Base-by-base conservation (phyloP, 2,797 vertebrate genomes). In the Gobionotothen gibberifrons region DNA sequence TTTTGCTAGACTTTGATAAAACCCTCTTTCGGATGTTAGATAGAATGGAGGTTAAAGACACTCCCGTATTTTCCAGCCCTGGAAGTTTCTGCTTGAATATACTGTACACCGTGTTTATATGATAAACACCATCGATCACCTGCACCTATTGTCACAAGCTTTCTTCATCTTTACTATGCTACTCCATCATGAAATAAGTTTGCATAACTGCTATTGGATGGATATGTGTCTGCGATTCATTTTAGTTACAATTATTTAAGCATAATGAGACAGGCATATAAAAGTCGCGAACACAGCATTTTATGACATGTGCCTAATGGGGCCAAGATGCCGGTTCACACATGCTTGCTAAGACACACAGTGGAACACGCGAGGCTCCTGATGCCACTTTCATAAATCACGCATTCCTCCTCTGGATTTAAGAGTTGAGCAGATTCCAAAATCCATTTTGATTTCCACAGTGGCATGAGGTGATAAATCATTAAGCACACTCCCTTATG, bases 381-480 rank as follows among this genome's bases (percentile, higher is more conserved):
- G 62, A 40, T 83, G 87, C 88, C 79, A 86, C 82, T 79, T 87
- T 85, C 87, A 93, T 92, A 91, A 93, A 93, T 93, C 90, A 90
- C 78, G 72, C 78, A 72, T 77, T 90, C 78, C 64, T 87, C 69
- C 76, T 90, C 87, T 82, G 83, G 79, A 86, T 91, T 90, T 90
- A 86, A 85, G 85, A 92, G 72, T 89, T 79, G 82, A 89, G 78
- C 79, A 80, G 80, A 92, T 90, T 88, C 85, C 89, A 87, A 91
- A 92, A 93, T 92, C 89, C 87, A 92, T 93, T 93, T 90, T 92
- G 92, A 93, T 92, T 92, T 88, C 74, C 75, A 88, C 77, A 44
- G 79, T 83, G 87, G 83, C 80, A 70, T 17, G 26, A 73, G 74
- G 87, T 79, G 86, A 92, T 93, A 92, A 92, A 93, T 93, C 90